Percentiles rank a stretch among this genome's conserved stretches.
These are phyloP conservation scores for Nycteola revayana DNA, from an alignment of 2,888 invertebrate species.

Conservation along the genomic window DNA sequence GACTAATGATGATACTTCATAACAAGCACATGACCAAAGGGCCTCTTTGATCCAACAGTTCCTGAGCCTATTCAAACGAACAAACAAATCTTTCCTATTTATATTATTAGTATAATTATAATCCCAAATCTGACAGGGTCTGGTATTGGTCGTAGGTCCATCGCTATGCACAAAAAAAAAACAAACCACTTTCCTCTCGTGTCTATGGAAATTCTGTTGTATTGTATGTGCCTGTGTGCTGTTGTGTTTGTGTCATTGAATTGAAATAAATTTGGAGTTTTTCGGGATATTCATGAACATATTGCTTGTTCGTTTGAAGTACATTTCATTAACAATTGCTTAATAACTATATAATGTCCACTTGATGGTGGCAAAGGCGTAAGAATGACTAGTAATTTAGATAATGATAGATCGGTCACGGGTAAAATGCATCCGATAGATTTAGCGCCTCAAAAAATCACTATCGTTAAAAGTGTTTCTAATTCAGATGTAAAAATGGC, in stretches of 20 bases:
- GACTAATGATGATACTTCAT: too few species aligned
- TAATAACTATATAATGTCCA: conserved; percentile 7
- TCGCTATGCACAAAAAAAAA: too few species aligned
- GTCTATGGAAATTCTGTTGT: too few species aligned
- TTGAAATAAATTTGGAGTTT: conserved; percentile 9
- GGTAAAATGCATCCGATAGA: conserved; percentile 82
- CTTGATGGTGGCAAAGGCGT: conserved; percentile 10
- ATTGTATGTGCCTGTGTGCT: too few species aligned
- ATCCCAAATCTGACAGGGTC: too few species aligned
- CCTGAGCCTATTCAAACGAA: too few species aligned
- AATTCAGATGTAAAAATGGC: conserved; percentile 75
- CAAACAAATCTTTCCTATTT: too few species aligned
- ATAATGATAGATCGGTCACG: conserved; percentile 80
- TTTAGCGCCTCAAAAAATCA: conserved; percentile 78
- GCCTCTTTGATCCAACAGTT: too few species aligned
- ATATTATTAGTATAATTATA: too few species aligned
- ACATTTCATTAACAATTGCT: conserved; percentile 1
- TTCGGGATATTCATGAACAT: conserved; percentile 2
- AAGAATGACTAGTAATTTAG: conserved; percentile 74
- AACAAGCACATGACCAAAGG: too few species aligned
- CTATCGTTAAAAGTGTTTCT: conserved; percentile 73
- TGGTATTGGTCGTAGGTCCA: too few species aligned
- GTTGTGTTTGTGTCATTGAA: conserved; percentile 20
- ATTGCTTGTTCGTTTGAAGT: conserved; percentile 3
- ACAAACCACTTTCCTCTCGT: too few species aligned